These are phyloP conservation scores for Sesia apiformis DNA, from an alignment of 2,888 invertebrate species.

Conservation along the genomic window DNA sequence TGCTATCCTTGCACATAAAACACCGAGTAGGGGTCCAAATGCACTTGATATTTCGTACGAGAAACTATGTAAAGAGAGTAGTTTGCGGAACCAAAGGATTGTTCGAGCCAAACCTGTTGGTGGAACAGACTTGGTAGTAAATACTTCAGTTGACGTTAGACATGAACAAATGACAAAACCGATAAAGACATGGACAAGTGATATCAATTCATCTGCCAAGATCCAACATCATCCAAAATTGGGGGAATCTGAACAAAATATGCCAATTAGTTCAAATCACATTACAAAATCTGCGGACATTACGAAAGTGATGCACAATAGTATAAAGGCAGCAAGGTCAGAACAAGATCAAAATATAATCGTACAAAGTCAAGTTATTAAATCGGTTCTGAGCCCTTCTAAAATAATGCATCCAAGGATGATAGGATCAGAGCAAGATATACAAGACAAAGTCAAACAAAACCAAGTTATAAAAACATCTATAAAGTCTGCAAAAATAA, in stretches of 20 bases:
- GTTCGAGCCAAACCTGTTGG: slow-evolving; percentile 2
- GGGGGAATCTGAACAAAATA: too few species aligned
- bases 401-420: not conserved
- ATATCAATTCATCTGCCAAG: too few species aligned
- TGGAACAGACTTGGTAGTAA: not conserved
- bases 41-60: slow-evolving; percentile 33
- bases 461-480: not conserved
- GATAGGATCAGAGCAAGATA: not conserved
- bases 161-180: too few species aligned
- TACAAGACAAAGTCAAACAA: not conserved
- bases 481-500: too few species aligned
- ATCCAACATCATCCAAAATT: too few species aligned
- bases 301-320: too few species aligned
- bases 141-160: not conserved
- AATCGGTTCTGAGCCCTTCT: not conserved
- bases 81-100: slow-evolving; percentile 18
- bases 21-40: slow-evolving; percentile 47
- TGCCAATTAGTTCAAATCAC: too few species aligned
- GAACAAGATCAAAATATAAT: not conserved
- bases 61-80: slow-evolving; percentile 3
- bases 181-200: too few species aligned
- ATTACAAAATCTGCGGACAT: too few species aligned
- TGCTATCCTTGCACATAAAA: slow-evolving; percentile 47
- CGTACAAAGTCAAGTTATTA: not conserved
- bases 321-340: too few species aligned